Evolutionary conservation across 2,888 invertebrate species (phyloP), one percentile per base, ranked within the genome.

Genomic region (Rutpela maculata): DNA sequence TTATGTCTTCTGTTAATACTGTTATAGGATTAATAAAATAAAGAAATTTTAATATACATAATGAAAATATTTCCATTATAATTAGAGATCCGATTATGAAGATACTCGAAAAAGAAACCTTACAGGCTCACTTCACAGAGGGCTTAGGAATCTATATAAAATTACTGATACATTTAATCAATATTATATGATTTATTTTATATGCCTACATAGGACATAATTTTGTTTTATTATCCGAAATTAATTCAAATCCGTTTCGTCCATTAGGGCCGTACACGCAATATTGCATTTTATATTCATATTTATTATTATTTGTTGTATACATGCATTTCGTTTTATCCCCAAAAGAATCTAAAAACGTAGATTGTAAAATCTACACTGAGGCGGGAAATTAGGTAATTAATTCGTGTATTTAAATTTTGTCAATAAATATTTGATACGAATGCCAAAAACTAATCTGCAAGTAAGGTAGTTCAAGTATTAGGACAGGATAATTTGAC

Each of bases 11-110:
- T n/a, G 22, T 26, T 67, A 67, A 67, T 67, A 19, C 50, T 67
- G 55, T 67, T 67, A 67, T 55, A 67, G 26, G 55, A 55, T 67
- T 55, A 67, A 67, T 56, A 67, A 55, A 55, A 67, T n/a, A 50
- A 50, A 19, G 66, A 50, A 55, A 63, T 12, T 66, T 18, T 22
- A 50, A 67, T 67, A 50, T 55, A 56, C 22, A 19, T 31, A 56
- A 67, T 67, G 31, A 19, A 31, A 67, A 22, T 26, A 17, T 12
- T 26, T 55, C 12, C 17, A 55, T 67, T n/a, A n/a, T 55, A 56
- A 65, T 65, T 65, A 65, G 38, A 43, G 4, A 11, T 18, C 15
- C 65, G 10, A 15, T 43, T 43, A 65, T 18, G 18, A 43, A 50
- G 12, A 43, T 65, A 6, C 19, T 59, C 11, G 22, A 12, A 19